Conservation (phyloP, 2,888 invertebrate genomes). For the Morinoia aosen region DNA sequence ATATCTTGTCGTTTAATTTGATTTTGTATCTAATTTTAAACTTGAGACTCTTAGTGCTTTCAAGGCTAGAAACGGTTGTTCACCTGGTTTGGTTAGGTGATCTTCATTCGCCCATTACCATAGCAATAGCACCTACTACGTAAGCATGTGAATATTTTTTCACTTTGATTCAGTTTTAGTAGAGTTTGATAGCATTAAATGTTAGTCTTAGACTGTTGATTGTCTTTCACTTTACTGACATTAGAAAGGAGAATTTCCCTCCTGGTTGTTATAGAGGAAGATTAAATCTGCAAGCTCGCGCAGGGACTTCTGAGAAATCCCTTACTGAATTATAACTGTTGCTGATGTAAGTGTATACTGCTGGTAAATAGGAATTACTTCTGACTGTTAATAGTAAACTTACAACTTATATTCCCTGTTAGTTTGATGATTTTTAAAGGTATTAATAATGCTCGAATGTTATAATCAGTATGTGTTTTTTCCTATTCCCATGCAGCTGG, state of each 20-base stretch:
- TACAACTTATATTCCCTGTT: neutral
- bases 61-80: neutral
- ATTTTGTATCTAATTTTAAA: neutral
- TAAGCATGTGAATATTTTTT: conserved; percentile 31
- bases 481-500: neutral
- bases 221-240: conserved; percentile 9
- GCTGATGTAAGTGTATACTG: neutral
- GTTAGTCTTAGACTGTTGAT: conserved; percentile 41
- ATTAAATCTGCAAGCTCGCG: neutral
- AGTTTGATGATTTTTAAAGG: neutral
- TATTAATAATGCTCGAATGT: neutral
- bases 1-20: neutral
- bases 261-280: neutral
- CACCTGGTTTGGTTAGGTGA: neutral
- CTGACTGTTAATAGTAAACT: neutral
- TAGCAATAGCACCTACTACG: neutral
- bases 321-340: neutral
- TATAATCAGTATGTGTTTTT: neutral
- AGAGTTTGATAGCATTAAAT: conserved; percentile 35
- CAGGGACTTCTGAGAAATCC: neutral
- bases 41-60: neutral
- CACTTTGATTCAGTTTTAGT: neutral
- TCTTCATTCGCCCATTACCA: neutral
- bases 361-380: neutral
- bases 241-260: neutral